Conservation (phyloP, 2,797 vertebrate genomes). For the Paratrypauchen microcephalus region DNA sequence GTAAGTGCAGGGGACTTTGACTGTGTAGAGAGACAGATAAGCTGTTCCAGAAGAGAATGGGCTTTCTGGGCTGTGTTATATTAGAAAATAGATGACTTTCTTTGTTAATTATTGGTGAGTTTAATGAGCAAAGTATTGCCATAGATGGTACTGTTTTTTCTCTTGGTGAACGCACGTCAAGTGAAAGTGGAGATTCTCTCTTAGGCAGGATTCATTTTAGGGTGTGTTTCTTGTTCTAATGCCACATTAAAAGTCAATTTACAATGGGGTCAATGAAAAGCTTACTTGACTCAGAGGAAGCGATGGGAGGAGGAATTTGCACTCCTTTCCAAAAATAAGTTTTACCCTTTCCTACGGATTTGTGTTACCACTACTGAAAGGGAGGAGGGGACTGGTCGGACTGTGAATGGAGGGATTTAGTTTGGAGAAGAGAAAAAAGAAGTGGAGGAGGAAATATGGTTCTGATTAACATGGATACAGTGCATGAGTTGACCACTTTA, state of each 20-base stretch:
- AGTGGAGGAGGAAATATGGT: conserved; percentile 76
- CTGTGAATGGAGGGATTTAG: conserved; percentile 76
- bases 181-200: conserved; percentile 53
- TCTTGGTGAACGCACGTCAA: conserved; percentile 25
- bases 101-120: conserved; percentile 57
- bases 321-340: conserved; percentile 79
- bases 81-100: conserved; percentile 67
- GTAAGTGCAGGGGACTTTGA: conserved; percentile 52
- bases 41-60: conserved; percentile 61
- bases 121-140: conserved; percentile 57
- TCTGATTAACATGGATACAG: conserved; percentile 76
- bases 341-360: conserved; percentile 78
- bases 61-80: conserved; percentile 66
- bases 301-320: conserved; percentile 77
- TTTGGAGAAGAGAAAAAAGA: conserved; percentile 64
- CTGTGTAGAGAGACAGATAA: conserved; percentile 54
- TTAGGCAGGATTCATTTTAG: conserved; percentile 63
- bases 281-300: conserved; percentile 77
- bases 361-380: conserved; percentile 75
- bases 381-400: conserved; percentile 66
- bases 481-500: conserved; percentile 73
- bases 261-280: conserved; percentile 80
- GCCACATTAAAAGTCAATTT: conserved; percentile 78
- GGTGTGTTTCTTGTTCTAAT: conserved; percentile 72
- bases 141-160: conserved; percentile 57